phyloP scores from a whole-genome alignment of 2,797 vertebrate genomes.

The Enteromius argenteus region DNA sequence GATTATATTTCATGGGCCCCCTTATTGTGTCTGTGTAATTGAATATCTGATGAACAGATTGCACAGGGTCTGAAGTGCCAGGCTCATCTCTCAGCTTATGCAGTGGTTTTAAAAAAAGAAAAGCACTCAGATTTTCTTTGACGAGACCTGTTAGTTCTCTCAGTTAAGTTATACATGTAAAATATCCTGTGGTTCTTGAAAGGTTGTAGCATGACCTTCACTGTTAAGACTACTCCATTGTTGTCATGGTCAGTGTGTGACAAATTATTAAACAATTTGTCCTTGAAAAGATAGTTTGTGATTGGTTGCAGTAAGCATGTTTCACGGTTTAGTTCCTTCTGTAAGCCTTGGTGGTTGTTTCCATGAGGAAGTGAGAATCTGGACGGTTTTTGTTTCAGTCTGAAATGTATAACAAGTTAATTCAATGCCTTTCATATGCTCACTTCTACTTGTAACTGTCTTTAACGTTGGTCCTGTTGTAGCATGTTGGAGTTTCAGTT shows the following conservation, averaged over 20 bases:
- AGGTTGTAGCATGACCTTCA: not conserved
- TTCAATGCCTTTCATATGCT: not conserved
- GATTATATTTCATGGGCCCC: constrained; percentile 56
- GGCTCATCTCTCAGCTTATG: constrained; percentile 21
- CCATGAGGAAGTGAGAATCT: constrained; percentile 37
- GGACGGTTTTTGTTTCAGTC: not conserved
- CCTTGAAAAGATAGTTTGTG: not conserved
- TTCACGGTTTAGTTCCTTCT: constrained; percentile 13
- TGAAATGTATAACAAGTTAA: not conserved
- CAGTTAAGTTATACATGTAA: not conserved
- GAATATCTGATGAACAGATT: constrained; percentile 57
- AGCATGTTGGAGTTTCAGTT: constrained; percentile 35
- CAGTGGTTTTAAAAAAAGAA: not conserved
- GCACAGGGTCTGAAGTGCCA: constrained; percentile 38
- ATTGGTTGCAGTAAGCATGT: not conserved
- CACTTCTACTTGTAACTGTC: not conserved
- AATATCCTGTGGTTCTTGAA: not conserved
- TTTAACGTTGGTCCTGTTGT: constrained; percentile 15
- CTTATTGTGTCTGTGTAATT: constrained; percentile 58
- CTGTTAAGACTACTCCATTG: not conserved
- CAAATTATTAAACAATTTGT: not conserved
- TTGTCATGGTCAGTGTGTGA: not conserved
- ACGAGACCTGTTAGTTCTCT: not conserved
- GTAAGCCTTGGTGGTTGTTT: not conserved
- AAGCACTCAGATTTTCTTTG: constrained; percentile 25